Conservation (phyloP, 2,888 invertebrate species). For the Cordilura impudica region DNA sequence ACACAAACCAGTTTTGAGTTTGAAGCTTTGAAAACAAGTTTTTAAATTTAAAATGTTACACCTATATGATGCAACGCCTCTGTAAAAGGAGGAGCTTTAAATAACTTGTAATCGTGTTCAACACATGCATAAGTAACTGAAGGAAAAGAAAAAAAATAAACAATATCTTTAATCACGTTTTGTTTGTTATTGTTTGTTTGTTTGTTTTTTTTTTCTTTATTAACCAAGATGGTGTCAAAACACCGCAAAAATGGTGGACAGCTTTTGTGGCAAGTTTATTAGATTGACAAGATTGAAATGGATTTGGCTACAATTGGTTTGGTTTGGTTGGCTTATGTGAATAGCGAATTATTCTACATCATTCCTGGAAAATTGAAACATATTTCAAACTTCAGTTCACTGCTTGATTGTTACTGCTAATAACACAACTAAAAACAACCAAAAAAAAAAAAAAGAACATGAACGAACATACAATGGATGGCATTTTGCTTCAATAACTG, state of each 20-base stretch:
- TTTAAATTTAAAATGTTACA: constrained; percentile 16
- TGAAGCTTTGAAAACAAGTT: too few species aligned
- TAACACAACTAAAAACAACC: constrained; percentile 15
- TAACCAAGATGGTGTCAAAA: constrained; percentile 66
- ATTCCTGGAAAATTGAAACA: constrained; percentile 57
- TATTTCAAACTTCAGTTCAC: constrained; percentile 23
- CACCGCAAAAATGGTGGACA: constrained; percentile 72
- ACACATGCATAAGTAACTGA: background rate
- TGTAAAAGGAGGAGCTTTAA: constrained; percentile 50
- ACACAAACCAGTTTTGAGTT: constrained; percentile 45
- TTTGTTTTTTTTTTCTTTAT: constrained; percentile 13
- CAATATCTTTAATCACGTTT: constrained; percentile 57
- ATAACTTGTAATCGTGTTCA: constrained; percentile 42
- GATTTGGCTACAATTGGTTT: constrained; percentile 21
- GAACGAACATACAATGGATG: constrained; percentile 38
- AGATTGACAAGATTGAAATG: constrained; percentile 48
- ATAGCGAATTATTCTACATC: too few species aligned
- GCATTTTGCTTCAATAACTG: constrained; percentile 44
- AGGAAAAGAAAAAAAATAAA: background rate
- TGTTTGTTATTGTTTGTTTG: constrained; percentile 12
- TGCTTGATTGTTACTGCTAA: constrained; percentile 10
- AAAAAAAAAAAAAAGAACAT: constrained; percentile 25
- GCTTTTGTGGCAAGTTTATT: constrained; percentile 65
- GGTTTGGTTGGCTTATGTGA: constrained; percentile 16
- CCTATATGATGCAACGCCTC: constrained; percentile 31